These are phyloP conservation scores for Amphipoea lucens DNA, from an alignment of 2,888 invertebrate species.

Conservation along the genomic window DNA sequence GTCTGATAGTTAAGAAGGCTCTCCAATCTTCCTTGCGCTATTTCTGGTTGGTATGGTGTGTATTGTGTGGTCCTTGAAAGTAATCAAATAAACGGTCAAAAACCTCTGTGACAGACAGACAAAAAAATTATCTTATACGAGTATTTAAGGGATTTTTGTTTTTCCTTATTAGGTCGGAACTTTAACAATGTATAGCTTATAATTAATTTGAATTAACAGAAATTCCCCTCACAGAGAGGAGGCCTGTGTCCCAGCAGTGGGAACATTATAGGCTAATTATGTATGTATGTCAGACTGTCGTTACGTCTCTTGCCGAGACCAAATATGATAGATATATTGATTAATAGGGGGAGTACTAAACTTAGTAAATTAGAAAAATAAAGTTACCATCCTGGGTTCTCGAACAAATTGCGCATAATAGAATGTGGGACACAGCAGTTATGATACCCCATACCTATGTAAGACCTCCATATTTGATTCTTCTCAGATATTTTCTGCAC, in stretches of 20 bases:
- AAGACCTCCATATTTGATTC: constrained; percentile 98
- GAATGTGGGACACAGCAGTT: constrained; percentile 99
- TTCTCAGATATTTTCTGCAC: constrained; percentile 94
- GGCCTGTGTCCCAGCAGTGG: too few relatives aligned
- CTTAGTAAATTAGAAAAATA: neutral
- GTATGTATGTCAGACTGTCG: too few relatives aligned
- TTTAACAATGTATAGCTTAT: neutral
- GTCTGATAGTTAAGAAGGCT: constrained; percentile 99
- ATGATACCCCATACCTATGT: constrained; percentile 99
- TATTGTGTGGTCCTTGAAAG: constrained; percentile 97
- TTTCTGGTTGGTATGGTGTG: constrained; percentile 99
- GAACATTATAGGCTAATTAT: too few relatives aligned
- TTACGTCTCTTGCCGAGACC: too few relatives aligned
- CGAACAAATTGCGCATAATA: constrained; percentile 98
- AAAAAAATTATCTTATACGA: neutral
- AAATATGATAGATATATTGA: too few relatives aligned
- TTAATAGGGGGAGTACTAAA: neutral
- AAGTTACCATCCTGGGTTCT: constrained; percentile 98
- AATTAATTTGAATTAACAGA: neutral
- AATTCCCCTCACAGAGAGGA: too few relatives aligned
- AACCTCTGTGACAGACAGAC: neutral
- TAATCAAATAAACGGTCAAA: neutral
- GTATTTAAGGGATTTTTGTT: neutral
- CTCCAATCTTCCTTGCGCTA: constrained; percentile 98
- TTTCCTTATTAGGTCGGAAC: neutral